These are phyloP conservation scores for Drosophila ezoana DNA, from an alignment of 2,888 invertebrate genomes.

Conservation along the genomic window DNA sequence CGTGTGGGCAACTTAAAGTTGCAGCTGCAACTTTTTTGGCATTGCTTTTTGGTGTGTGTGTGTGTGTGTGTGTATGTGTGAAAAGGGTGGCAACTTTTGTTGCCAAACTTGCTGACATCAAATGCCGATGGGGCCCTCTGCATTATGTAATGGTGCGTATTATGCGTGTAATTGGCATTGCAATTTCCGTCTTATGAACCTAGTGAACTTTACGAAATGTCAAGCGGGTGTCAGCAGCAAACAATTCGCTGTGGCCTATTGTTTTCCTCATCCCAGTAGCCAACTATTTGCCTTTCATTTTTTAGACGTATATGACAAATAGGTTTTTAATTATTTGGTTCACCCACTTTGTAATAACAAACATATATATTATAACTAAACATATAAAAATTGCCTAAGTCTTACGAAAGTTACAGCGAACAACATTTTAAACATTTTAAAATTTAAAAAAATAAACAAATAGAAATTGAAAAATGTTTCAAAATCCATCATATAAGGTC, in stretches of 20 bases:
- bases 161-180: conserved; percentile 73
- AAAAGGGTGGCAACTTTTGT: conserved; percentile 47
- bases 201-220: conserved; percentile 57
- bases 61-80: conserved; percentile 5
- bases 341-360: no score
- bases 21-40: conserved; percentile 54
- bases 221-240: conserved; percentile 24
- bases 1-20: conserved; percentile 42
- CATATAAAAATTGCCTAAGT: no score
- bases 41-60: conserved; percentile 19
- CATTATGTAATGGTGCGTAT: conserved; percentile 71
- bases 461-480: no score
- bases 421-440: no score
- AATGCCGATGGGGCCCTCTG: conserved; percentile 42
- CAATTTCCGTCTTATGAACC: conserved; percentile 51
- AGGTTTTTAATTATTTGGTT: no score
- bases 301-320: no score
- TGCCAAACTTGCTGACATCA: conserved; percentile 53
- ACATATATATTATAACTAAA: no score
- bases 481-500: no score
- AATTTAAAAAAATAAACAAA: no score
- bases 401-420: no score
- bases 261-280: neutral
- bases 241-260: neutral
- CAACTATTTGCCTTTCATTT: no score